Conservation (phyloP, 1,140 invertebrate species). For the Calephelis virginiensis region DNA sequence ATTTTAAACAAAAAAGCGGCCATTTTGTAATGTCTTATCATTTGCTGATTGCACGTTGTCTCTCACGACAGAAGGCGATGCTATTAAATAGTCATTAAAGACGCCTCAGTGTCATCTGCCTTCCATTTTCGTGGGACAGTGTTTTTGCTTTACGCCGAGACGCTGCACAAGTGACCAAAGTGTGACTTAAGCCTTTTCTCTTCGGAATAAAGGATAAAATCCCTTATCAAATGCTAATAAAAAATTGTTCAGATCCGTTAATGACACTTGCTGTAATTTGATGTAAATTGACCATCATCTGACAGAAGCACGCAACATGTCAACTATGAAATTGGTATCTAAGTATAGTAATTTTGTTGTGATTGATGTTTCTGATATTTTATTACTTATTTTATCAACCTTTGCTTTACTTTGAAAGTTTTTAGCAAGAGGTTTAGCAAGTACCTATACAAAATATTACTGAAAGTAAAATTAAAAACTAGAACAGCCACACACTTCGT, state of each 20-base stretch:
- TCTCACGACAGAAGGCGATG: conserved; percentile 61
- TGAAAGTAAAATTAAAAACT: too few species aligned
- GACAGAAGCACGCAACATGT: conserved; percentile 69
- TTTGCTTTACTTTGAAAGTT: conserved; percentile 15
- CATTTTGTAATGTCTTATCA: conserved; percentile 58
- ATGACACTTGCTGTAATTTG: conserved; percentile 72
- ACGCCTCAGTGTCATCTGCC: conserved; percentile 69
- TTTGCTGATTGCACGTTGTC: conserved; percentile 68
- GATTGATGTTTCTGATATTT: conserved; percentile 60
- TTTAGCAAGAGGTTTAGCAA: too few species aligned
- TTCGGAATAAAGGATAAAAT: conserved; percentile 27
- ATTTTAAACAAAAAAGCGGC: conserved; percentile 53
- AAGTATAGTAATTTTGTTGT: conserved; percentile 63
- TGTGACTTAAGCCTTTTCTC: conserved; percentile 26
- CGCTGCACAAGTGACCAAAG: conserved; percentile 24
- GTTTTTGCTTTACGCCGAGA: conserved; percentile 64
- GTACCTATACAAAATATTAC: too few species aligned
- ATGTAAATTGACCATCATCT: conserved; percentile 70
- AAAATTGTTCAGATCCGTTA: conserved; percentile 55
- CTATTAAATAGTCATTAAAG: conserved; percentile 78
- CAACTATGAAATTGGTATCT: conserved; percentile 74
- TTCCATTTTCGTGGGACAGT: conserved; percentile 66
- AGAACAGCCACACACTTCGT: too few species aligned
- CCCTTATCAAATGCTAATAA: conserved; percentile 26
- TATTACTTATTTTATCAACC: conserved; percentile 32